A percentile compares a stretch with the other conserved stretches of the same genome.
Evolutionary conservation across 2,113 vertebrate genomes (phyloP).

Genomic region (Montifringilla adamsi): DNA sequence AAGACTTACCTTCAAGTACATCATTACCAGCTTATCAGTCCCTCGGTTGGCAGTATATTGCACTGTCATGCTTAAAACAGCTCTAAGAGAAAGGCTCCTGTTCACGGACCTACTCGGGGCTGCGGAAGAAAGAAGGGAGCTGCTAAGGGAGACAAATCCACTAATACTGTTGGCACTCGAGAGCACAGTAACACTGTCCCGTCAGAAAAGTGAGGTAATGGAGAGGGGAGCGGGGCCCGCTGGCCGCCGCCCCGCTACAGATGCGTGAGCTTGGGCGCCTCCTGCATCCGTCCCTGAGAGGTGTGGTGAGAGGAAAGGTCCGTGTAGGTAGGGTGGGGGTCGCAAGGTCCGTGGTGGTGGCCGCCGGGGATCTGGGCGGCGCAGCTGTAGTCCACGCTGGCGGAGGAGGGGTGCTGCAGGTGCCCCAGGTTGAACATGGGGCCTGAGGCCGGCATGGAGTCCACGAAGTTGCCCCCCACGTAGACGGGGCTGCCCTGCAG

Average conservation of each 20-base stretch:
- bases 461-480: slow-evolving; percentile 98
- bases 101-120: slow-evolving; percentile 64
- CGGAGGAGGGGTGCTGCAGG: slow-evolving; percentile 96
- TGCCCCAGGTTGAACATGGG: slow-evolving; percentile 98
- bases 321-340: slow-evolving; percentile 99
- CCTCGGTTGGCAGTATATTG: slow-evolving; percentile 80
- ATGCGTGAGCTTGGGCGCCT: slow-evolving; percentile 99
- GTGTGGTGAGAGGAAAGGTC: slow-evolving; percentile 98
- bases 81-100: slow-evolving; percentile 74
- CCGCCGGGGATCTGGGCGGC: slow-evolving; percentile 97
- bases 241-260: slow-evolving; percentile 86
- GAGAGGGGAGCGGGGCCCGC: slow-evolving; percentile 78
- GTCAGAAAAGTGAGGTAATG: slow-evolving; percentile 90
- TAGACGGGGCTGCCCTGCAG: slow-evolving; percentile 98
- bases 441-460: slow-evolving; percentile 98
- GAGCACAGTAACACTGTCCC: slow-evolving; percentile 76
- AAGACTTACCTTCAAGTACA: slow-evolving; percentile 97
- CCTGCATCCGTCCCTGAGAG: slow-evolving; percentile 99
- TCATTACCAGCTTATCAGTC: slow-evolving; percentile 80
- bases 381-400: slow-evolving; percentile 99
- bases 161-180: slow-evolving; percentile 84
- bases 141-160: slow-evolving; percentile 69
- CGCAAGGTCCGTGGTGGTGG: slow-evolving; percentile 99
- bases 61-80: slow-evolving; percentile 83
- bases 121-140: slow-evolving; percentile 65